Base-by-base conservation (phyloP, 2,888 invertebrate genomes). In the Helobdella robusta region DNA sequence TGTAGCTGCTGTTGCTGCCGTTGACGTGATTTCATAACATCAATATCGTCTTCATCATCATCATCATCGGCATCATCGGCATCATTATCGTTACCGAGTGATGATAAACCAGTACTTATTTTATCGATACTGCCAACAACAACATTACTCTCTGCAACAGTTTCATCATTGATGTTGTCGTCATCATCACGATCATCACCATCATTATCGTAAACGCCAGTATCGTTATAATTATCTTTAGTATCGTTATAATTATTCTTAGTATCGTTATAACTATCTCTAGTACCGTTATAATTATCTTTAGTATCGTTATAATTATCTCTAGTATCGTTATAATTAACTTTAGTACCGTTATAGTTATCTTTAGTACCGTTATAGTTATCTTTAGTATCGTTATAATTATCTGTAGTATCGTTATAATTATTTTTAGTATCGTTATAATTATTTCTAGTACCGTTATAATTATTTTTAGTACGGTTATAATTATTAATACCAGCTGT, bases 251-350 rank as follows among this genome's bases (percentile, higher is more conserved):
- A 25, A 58, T 58, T 32, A 58, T 58, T 32, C 56, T 44, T 58
- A 64, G 35, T 58, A 64, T 2, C 64, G 35, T 28, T 40, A 59
- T 36, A 56, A 59, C n/a, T 25, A 64, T 25, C 64, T 35, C 8
- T 40, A 64, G 3, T 58, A 64, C 1, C 64, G 40, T 34, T 2
- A 56, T 25, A 56, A 64, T 40, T 59, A 64, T 3, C 44, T 36
- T 36, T 59, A 64, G 6, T 58, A 64, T 58, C 59, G 36, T 35
- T 36, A 59, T 59, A 34, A 59, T 59, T 36, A 59, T 59, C 59
- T 35, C 36, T 36, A 59, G 15, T 36, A 59, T 35, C 59, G 36
- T 59, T 23, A 35, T 35, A 5, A 59, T 35, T 36, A 59, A 35
- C 59, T 35, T 59, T 36, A 59, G 34, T 36, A 59, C 20, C 59